These are phyloP conservation scores for Diarsia brunnea DNA, from an alignment of 2,888 invertebrate species.

Conservation along the genomic window DNA sequence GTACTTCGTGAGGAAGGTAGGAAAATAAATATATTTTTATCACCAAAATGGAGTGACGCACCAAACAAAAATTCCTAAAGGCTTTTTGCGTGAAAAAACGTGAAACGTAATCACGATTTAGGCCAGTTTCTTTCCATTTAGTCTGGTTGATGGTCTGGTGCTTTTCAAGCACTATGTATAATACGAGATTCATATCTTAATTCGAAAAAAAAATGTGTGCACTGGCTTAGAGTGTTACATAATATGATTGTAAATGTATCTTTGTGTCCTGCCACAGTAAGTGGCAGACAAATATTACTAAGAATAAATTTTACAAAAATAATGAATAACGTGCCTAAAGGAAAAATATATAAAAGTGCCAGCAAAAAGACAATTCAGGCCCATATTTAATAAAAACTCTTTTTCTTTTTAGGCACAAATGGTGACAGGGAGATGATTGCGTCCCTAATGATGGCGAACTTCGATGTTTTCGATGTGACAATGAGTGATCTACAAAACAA, in stretches of 20 bases:
- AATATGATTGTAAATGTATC: not conserved
- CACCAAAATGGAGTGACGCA: not conserved
- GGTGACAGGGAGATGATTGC: conserved; percentile 99
- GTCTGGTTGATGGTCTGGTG: too few relatives aligned
- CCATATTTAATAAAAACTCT: not conserved
- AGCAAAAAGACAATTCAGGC: not conserved
- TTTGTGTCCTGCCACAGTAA: not conserved
- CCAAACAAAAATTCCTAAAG: not conserved
- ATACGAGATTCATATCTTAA: not conserved
- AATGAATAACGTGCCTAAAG: too few relatives aligned
- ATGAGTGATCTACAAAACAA: conserved; percentile 96
- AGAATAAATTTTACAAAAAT: too few relatives aligned
- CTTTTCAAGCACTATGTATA: not conserved
- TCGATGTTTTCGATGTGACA: conserved; percentile 98
- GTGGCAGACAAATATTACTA: too few relatives aligned
- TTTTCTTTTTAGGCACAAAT: conserved; percentile 92
- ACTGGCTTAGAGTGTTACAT: not conserved
- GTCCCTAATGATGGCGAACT: conserved; percentile 95
- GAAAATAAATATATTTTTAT: conserved; percentile 2
- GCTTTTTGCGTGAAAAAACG: not conserved
- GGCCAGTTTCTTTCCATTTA: not conserved
- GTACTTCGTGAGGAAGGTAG: conserved; percentile 98
- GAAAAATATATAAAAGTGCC: too few relatives aligned
- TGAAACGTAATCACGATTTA: not conserved
- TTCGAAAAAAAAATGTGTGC: not conserved